phyloP scores from a whole-genome alignment of 2,797 vertebrate genomes.

The Vireo griseus region DNA sequence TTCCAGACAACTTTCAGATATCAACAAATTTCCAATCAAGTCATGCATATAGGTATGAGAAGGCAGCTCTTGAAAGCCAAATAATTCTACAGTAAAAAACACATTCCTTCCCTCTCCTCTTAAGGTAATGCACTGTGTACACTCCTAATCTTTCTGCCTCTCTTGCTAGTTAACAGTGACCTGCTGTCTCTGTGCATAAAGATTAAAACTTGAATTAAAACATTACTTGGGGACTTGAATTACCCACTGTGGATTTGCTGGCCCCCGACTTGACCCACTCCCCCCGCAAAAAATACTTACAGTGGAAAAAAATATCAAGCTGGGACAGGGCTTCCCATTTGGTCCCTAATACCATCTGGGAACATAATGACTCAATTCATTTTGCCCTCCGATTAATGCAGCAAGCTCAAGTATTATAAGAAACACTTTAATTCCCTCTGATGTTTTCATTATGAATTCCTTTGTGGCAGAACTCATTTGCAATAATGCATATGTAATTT shows the following conservation, averaged over 20 bases:
- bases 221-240: slow-evolving; percentile 58
- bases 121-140: slow-evolving; percentile 42
- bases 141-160: slow-evolving; percentile 56
- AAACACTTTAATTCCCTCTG: slow-evolving; percentile 66
- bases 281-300: slow-evolving; percentile 30
- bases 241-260: slow-evolving; percentile 51
- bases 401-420: slow-evolving; percentile 62
- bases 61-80: neutral
- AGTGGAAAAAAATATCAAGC: slow-evolving; percentile 1
- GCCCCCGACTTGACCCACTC: slow-evolving; percentile 41
- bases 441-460: slow-evolving; percentile 72
- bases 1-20: neutral
- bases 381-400: slow-evolving; percentile 71
- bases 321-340: slow-evolving; percentile 32
- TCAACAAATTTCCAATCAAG: neutral
- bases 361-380: slow-evolving; percentile 63
- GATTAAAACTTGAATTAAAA: slow-evolving; percentile 66
- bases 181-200: slow-evolving; percentile 45
- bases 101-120: neutral
- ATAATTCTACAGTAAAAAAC: neutral
- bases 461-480: slow-evolving; percentile 70
- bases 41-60: neutral
- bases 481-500: slow-evolving; percentile 70
- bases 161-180: slow-evolving; percentile 56
- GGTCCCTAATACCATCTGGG: slow-evolving; percentile 36